A percentile compares a stretch with the other conserved stretches of the same genome.
phyloP scores from a whole-genome alignment of 1,140 invertebrate species.

The Trigoniulus corallinus region DNA sequence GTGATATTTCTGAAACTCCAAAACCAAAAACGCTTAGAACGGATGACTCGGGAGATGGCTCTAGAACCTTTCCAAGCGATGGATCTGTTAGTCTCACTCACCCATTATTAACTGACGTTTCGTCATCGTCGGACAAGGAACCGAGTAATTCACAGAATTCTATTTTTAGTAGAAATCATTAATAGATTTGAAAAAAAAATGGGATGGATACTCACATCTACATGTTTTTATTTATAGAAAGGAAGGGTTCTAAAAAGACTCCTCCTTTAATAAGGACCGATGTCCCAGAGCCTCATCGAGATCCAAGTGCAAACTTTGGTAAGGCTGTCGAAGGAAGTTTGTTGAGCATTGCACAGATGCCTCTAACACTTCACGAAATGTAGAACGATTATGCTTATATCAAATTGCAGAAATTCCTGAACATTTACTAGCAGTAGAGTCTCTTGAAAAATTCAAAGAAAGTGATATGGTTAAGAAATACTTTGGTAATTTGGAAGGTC shows the following conservation, averaged over 20 bases:
- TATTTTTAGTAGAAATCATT: neutral
- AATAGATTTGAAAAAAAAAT: neutral
- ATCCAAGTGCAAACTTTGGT: neutral
- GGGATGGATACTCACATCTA: neutral
- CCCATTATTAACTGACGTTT: neutral
- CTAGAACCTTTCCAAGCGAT: conserved; percentile 15
- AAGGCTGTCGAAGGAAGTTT: neutral
- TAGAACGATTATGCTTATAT: neutral
- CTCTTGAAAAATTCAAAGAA: conserved; percentile 59
- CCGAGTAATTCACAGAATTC: neutral
- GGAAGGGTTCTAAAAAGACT: neutral
- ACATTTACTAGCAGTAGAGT: conserved; percentile 37
- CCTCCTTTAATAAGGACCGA: neutral
- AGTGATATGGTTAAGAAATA: conserved; percentile 68
- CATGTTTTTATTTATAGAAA: neutral
- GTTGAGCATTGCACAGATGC: neutral
- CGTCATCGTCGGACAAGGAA: neutral
- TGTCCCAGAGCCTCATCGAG: neutral
- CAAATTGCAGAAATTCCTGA: conserved; percentile 1
- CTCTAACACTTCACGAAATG: neutral
- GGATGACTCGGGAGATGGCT: conserved; percentile 13
- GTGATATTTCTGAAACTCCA: conserved; percentile 2
- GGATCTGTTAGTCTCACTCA: neutral
- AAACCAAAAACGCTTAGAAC: neutral
- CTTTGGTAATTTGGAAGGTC: conserved; percentile 64